Base-by-base conservation (phyloP, 2,113 vertebrate species). In the Rostratula benghalensis region DNA sequence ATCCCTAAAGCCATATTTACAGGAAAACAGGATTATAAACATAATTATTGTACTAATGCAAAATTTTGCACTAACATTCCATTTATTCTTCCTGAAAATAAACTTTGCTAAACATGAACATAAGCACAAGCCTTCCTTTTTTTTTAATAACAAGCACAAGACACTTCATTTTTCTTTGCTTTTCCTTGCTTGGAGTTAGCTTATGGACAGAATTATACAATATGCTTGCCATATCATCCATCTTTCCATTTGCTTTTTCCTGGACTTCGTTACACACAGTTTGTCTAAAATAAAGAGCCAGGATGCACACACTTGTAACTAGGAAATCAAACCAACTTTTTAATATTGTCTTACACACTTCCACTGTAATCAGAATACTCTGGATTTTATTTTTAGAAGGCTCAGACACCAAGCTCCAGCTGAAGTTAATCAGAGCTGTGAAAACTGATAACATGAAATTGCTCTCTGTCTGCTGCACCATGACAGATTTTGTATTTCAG, bases 361-460 rank as follows among this genome's bases (percentile, higher is more conserved):
- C 19, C 27, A 93, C 88, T 89, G 76, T 73, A 71, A 90, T 65
- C 64, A 78, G 71, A 96, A 92, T 74, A 94, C 79, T 75, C 33
- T 10, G 30, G 51, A 60, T 88, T 90, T 94, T 87, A 94, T 95
- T 93, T 96, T 94, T 88, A 93, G 88, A 92, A 93, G 68, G 67
- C 48, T 68, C 33, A 74, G 61, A 79, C 78, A 71, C 43, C 21
- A 24, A 96, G 87, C 89, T 93, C 80, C 90, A 87, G 51, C 48
- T 90, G 76, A 93, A 90, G 69, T 96, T 90, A 84, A 17, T 1
- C 33, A 78, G 80, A 89, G 80, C 73, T 75, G 73, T 87, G 88
- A 86, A 91, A 94, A 81, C 31, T 51, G 57, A 18, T 80, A 89
- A 85, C 54, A 61, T 22, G 57, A 91, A 94, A 91, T 74, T 82